These are phyloP conservation scores for Thripadectes ignobilis DNA, from an alignment of 2,797 vertebrate genomes.

Conservation along the genomic window DNA sequence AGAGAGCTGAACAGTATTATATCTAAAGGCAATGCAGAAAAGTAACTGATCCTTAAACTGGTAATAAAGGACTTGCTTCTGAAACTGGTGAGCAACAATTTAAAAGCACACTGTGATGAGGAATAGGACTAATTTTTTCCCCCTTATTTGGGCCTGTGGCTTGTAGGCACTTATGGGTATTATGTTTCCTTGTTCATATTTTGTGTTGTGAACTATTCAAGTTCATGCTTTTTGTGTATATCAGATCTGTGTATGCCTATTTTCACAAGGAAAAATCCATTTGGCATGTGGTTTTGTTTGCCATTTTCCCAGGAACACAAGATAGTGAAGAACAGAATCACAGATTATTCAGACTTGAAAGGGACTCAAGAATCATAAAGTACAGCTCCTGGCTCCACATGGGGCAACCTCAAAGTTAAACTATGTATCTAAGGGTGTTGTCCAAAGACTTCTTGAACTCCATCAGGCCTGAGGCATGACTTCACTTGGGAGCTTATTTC, in stretches of 20 bases:
- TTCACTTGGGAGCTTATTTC: neutral
- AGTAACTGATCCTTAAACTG: neutral
- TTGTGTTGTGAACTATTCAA: neutral
- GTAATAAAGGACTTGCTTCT: conserved; percentile 9
- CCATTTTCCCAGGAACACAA: neutral
- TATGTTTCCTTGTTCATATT: neutral
- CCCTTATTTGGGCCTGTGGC: neutral
- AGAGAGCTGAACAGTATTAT: neutral
- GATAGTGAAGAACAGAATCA: neutral
- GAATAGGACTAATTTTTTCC: neutral
- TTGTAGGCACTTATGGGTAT: neutral
- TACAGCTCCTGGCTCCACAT: neutral
- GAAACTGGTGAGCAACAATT: neutral
- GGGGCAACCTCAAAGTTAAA: neutral
- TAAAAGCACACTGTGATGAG: neutral
- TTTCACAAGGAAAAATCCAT: neutral
- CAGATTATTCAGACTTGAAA: neutral
- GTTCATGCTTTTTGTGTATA: neutral
- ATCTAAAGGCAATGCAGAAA: conserved; percentile 22
- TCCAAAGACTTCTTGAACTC: neutral
- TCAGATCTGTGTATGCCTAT: neutral
- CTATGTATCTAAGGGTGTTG: neutral
- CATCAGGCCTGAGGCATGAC: neutral
- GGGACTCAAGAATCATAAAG: neutral
- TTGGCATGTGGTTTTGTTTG: neutral